Conservation (phyloP, 92 coral and sea anemone genomes). For the Scolanthus callimorphus region DNA sequence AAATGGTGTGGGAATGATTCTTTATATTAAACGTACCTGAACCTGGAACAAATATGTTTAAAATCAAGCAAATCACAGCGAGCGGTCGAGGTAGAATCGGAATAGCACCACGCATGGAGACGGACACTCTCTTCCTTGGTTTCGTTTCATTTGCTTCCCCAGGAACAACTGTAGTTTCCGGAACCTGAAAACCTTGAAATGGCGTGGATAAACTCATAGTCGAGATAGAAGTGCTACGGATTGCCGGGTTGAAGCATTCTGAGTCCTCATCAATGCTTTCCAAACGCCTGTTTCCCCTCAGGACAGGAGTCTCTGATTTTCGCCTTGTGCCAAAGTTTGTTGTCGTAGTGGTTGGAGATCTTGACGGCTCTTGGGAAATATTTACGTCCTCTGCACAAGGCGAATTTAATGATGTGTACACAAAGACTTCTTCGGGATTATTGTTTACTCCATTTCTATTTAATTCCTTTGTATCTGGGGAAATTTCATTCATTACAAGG, state of each 20-base stretch:
- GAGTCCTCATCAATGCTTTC: slow-evolving; percentile 47
- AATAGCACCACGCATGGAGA: slow-evolving; percentile 54
- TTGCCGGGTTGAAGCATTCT: slow-evolving; percentile 31
- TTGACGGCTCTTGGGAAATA: slow-evolving; percentile 4
- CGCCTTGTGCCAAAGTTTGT: slow-evolving; percentile 2
- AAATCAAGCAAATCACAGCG: slow-evolving; percentile 86
- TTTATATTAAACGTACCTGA: slow-evolving; percentile 84
- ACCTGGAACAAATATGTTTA: slow-evolving; percentile 78
- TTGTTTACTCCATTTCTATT: slow-evolving; percentile 27
- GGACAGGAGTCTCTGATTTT: slow-evolving; percentile 5
- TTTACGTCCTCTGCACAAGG: slow-evolving; percentile 18
- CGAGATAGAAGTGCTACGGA: slow-evolving; percentile 30
- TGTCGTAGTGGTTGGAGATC: not conserved
- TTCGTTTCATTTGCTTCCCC: slow-evolving; percentile 9
- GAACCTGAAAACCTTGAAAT: slow-evolving; percentile 75
- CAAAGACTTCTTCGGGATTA: slow-evolving; percentile 20
- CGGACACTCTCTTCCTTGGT: slow-evolving; percentile 10
- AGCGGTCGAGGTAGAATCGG: slow-evolving; percentile 73
- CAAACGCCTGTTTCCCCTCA: slow-evolving; percentile 20
- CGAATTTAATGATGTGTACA: slow-evolving; percentile 26
- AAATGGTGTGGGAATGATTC: no score
- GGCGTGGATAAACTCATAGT: slow-evolving; percentile 53
- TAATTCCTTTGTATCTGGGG: slow-evolving; percentile 27
- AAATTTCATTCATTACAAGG: slow-evolving; percentile 9
- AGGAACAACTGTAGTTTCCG: slow-evolving; percentile 73